Conservation (phyloP, 2,113 vertebrate species). For the Marmota flaviventris region DNA sequence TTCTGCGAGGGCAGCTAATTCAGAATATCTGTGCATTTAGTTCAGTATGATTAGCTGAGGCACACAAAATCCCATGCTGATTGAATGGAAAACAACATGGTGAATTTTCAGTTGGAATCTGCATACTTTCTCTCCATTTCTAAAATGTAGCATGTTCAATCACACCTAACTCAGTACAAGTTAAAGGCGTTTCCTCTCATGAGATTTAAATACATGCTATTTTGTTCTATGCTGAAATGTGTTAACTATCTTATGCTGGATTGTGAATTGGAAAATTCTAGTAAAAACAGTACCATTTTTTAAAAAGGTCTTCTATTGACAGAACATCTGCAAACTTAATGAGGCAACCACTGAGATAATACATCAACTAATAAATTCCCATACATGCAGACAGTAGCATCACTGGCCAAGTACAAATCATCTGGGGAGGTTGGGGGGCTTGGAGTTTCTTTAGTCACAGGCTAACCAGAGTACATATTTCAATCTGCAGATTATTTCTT, state of each 20-base stretch:
- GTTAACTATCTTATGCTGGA: conserved; percentile 65
- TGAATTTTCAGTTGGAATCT: conserved; percentile 57
- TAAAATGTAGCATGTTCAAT: conserved; percentile 57
- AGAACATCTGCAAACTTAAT: conserved; percentile 84
- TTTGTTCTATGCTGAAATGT: conserved; percentile 69
- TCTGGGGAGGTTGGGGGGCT: conserved; percentile 54
- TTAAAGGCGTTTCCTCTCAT: conserved; percentile 50
- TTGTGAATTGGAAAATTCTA: conserved; percentile 79
- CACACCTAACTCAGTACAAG: conserved; percentile 37
- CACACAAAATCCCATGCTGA: conserved; percentile 16
- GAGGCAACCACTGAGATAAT: conserved; percentile 81
- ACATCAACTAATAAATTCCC: conserved; percentile 80
- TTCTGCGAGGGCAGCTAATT: neutral
- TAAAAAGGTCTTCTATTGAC: conserved; percentile 70
- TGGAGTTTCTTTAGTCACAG: conserved; percentile 72
- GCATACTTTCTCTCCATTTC: neutral
- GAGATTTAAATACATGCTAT: conserved; percentile 69
- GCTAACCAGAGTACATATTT: conserved; percentile 68
- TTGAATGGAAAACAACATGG: conserved; percentile 33
- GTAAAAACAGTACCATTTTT: conserved; percentile 75
- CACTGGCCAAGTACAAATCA: conserved; percentile 60
- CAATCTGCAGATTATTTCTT: conserved; percentile 66
- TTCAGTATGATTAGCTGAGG: conserved; percentile 8
- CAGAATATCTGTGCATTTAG: neutral
- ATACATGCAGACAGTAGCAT: conserved; percentile 63